Evolutionary conservation across 2,113 vertebrate genomes (phyloP), one percentile per base, ranked within the genome.

Genomic region (Gobiocypris rarus): DNA sequence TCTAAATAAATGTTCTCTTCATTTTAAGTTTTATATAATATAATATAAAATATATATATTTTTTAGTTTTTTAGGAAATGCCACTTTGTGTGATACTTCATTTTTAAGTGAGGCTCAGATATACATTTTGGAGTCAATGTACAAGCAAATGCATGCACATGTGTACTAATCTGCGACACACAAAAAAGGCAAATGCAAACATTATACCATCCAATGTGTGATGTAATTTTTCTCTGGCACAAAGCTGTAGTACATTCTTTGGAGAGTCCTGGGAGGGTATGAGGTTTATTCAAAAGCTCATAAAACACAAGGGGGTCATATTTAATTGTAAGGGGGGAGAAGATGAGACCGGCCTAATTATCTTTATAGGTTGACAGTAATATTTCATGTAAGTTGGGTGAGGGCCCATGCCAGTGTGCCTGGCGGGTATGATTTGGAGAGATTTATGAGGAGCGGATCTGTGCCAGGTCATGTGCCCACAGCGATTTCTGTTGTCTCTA

Each of bases 301-400:
- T 95, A 93, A 95, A 95, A 93, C 90, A 95, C 95, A 93, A 84
- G 91, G 88, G 87, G 93, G 93, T 95, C 93, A 93, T 89, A 89
- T 92, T 88, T 92, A 94, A 94, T 93, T 94, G 93, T 88, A 81
- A 89, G 84, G 83, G 91, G 87, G 91, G 90, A 91, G 84, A 83
- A 89, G 90, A 93, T 91, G 91, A 94, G 91, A 90, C 90, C 88
- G 87, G 91, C 91, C 91, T 93, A 94, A 95, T 95, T 94, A 91
- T 94, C 94, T 92, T 93, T 91, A 93, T 93, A 87, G 91, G 91
- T 88, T 90, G 90, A 92, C 88, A 90, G 90, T 91, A 91, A 92
- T 93, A 92, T 93, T 95, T 94, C 92, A 94, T 94, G 94, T 92
- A 93, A 91, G 90, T 93, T 89, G 75, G 70, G 89, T 86, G 86